Evolutionary conservation across 2,797 vertebrate genomes (phyloP).

Genomic region (Miichthys miiuy): DNA sequence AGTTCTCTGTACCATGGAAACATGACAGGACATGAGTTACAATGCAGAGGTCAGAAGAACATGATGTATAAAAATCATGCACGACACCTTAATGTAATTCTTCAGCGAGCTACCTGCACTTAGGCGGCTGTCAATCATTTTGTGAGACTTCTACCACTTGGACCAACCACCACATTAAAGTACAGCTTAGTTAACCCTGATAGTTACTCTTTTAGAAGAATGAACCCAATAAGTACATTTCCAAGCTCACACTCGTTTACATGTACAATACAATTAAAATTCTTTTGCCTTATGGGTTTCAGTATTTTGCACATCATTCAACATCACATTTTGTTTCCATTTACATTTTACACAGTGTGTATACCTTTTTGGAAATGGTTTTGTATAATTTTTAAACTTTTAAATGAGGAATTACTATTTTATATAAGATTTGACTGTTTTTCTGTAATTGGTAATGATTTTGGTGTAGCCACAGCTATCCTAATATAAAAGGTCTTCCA

Average conservation of each 20-base stretch:
- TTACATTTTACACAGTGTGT: too few species aligned
- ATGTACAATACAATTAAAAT: too few species aligned
- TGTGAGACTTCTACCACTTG: not conserved
- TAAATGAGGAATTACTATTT: not conserved
- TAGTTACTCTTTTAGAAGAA: not conserved
- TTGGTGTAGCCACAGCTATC: not conserved
- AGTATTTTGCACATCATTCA: not conserved
- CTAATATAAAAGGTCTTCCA: not conserved
- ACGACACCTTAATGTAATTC: not conserved
- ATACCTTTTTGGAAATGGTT: too few species aligned
- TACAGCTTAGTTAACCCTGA: not conserved
- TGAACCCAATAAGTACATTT: not conserved
- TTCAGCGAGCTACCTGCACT: not conserved
- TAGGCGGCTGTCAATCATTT: not conserved
- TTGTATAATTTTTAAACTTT: too few species aligned
- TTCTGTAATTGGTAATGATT: not conserved
- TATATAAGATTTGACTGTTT: too few species aligned
- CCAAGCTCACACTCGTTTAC: not conserved
- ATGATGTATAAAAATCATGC: not conserved
- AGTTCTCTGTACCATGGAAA: too few species aligned
- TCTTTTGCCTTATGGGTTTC: too few species aligned
- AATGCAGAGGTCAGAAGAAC: too few species aligned
- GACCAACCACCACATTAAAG: not conserved
- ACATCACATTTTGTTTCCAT: too few species aligned
- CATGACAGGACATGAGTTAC: too few species aligned